Conservation (phyloP, 1,140 invertebrate species). For the Cecropterus lyciades region DNA sequence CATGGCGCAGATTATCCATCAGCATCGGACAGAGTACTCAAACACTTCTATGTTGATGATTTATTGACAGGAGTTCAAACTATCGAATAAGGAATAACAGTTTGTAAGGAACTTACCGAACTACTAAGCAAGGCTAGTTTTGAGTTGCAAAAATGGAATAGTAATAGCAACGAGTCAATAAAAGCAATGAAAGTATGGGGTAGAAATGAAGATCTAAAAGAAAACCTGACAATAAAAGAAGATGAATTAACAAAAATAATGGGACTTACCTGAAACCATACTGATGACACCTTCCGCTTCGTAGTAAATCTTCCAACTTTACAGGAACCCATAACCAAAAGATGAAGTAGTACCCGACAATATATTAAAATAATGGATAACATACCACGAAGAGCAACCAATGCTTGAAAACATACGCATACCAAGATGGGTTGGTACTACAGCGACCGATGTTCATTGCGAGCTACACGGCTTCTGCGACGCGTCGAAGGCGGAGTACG, state of each 20-base stretch:
- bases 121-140: conserved; percentile 29
- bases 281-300: conserved; percentile 32
- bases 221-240: conserved; percentile 1
- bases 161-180: conserved; percentile 29
- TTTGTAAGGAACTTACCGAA: conserved; percentile 30
- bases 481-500: conserved; percentile 7
- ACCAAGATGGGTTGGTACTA: background rate
- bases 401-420: background rate
- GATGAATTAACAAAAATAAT: background rate
- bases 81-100: conserved; percentile 21
- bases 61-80: conserved; percentile 33
- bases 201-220: background rate
- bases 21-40: conserved; percentile 18
- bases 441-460: background rate
- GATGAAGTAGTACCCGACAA: conserved; percentile 50
- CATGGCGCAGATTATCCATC: conserved; percentile 29
- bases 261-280: conserved; percentile 38
- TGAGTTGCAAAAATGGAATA: conserved; percentile 38
- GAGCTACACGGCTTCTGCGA: conserved; percentile 23
- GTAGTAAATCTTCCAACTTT: conserved; percentile 12
- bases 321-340: conserved; percentile 29
- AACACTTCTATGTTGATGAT: conserved; percentile 39
- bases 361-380: conserved; percentile 43
- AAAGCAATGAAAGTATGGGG: conserved; percentile 13
- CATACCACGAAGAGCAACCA: conserved; percentile 12